Evolutionary conservation across 2,113 vertebrate species (phyloP).

Genomic region (Gorilla gorilla): DNA sequence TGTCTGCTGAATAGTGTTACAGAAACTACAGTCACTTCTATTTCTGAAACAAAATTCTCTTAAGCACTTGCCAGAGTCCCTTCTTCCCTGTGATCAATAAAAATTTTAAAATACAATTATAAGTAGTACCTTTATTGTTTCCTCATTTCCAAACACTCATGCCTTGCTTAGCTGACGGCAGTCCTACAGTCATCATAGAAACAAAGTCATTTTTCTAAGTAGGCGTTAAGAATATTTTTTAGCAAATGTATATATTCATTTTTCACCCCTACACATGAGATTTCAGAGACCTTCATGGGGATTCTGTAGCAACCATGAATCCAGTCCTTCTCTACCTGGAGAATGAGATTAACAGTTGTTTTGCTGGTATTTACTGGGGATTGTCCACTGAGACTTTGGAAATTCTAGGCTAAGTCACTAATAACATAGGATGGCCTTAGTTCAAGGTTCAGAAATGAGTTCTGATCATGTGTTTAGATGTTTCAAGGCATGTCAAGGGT

Average conservation of each 20-base stretch:
- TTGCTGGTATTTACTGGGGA: background rate
- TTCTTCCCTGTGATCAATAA: background rate
- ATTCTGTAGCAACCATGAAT: background rate
- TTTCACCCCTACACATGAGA: background rate
- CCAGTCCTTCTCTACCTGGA: background rate
- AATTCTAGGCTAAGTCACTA: background rate
- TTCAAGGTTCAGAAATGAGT: background rate
- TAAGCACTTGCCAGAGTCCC: background rate
- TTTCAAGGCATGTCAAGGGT: background rate
- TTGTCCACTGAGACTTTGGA: background rate
- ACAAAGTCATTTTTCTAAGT: background rate
- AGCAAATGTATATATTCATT: background rate
- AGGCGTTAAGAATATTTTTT: background rate
- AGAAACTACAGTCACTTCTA: background rate
- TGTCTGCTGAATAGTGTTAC: background rate
- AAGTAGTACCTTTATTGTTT: too few species aligned
- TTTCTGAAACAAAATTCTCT: background rate
- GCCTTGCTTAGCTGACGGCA: background rate
- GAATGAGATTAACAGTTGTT: background rate
- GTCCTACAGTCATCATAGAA: background rate
- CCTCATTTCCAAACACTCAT: background rate
- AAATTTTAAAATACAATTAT: background rate
- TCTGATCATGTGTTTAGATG: too few species aligned
- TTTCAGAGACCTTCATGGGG: background rate
- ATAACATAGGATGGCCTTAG: background rate